Base-by-base conservation (phyloP, 2,113 vertebrate genomes). In the Geococcyx californianus region DNA sequence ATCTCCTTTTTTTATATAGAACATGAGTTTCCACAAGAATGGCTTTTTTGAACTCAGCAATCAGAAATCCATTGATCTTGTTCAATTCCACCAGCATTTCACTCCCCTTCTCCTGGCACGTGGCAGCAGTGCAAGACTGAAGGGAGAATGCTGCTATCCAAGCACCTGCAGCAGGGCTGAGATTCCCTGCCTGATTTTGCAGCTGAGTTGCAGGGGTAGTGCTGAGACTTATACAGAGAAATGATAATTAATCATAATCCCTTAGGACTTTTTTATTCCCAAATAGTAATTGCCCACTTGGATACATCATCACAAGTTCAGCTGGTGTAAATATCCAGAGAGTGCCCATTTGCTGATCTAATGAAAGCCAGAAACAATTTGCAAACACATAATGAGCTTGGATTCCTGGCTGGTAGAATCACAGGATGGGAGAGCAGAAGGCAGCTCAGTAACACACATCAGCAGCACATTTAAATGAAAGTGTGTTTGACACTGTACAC, bases 301-400 rank as follows among this genome's bases (percentile, higher is more conserved):
- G 82, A 73, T 89, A 84, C 86, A 95, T 95, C 51, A 96, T 91
- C 93, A 86, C 89, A 90, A 86, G 76, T 82, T 87, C 84, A 91
- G 85, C 88, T 92, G 79, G 44, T 76, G 70, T 82, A 91, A 92
- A 89, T 69, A 89, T 29, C 51, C 79, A 90, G 51, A 79, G 94
- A 75, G 88, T 92, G 80, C 83, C 94, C 91, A 74, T 95, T 97
- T 95, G 95, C 94, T 88, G 92, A 88, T 90, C 95, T 95, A 97
- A 96, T 96, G 95, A 96, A 94, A 96, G 97, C 93, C 93, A 97
- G 95, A 95, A 96, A 88, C 89, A 83, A 94, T 95, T 79, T 95
- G 86, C 87, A 87, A 75, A 89, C n/a, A 21, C 84, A 69, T 68
- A 94, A 96, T 77, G 92, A 96, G 93, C 82, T 72, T 82, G 81